Evolutionary conservation across 2,797 vertebrate genomes (phyloP).

Genomic region (Hipposideros larvatus): DNA sequence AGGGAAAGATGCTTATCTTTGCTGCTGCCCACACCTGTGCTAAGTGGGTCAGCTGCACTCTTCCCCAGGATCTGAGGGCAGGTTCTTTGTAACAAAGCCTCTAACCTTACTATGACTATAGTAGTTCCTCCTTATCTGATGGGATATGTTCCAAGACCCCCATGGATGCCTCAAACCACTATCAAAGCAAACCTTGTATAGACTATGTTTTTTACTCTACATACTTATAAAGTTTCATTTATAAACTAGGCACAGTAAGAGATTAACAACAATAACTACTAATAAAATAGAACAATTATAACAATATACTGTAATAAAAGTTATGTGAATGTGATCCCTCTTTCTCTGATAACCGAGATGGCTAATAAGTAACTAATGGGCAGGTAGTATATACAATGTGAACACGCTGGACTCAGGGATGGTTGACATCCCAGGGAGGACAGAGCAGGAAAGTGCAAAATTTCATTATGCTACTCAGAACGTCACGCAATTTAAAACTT

Average conservation of each 20-base stretch:
- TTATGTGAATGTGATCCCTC: not conserved
- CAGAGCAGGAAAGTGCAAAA: not conserved
- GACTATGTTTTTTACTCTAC: not conserved
- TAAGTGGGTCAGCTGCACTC: not conserved
- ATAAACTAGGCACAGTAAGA: not conserved
- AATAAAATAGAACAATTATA: not conserved
- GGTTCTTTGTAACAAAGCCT: not conserved
- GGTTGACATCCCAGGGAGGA: not conserved
- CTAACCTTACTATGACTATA: not conserved
- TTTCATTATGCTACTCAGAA: not conserved
- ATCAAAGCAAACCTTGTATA: not conserved
- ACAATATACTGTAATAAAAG: not conserved
- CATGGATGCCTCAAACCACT: not conserved
- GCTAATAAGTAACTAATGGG: no score
- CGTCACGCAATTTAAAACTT: not conserved
- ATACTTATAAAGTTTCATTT: not conserved
- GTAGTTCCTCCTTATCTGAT: not conserved
- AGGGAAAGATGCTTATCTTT: not conserved
- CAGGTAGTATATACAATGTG: not conserved
- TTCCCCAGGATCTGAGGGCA: not conserved
- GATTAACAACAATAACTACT: not conserved
- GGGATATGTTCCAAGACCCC: not conserved
- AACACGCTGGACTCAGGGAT: not conserved
- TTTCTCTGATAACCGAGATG: not conserved
- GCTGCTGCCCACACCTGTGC: not conserved